phyloP scores from a whole-genome alignment of 2,113 vertebrate species.

The Eubucco bourcierii region DNA sequence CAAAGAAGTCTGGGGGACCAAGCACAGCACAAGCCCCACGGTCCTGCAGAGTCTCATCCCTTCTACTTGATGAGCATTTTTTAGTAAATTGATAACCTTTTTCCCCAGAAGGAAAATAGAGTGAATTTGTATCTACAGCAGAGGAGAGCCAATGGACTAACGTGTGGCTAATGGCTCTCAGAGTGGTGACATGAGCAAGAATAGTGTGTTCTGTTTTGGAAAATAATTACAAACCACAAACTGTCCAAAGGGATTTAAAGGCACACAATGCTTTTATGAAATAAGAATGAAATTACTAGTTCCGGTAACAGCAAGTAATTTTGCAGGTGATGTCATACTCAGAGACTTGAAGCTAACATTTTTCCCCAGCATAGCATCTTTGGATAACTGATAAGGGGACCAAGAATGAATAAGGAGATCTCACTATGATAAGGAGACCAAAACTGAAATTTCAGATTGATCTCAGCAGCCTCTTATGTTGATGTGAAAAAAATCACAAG shows the following conservation, averaged over 20 bases:
- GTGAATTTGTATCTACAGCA: background rate
- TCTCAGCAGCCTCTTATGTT: background rate
- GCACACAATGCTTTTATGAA: background rate
- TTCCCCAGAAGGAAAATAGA: background rate
- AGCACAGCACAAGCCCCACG: background rate
- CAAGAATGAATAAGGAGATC: background rate
- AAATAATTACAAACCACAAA: constrained; percentile 28
- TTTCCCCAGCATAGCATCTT: background rate
- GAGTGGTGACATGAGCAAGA: background rate
- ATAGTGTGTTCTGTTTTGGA: background rate
- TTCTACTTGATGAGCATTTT: background rate
- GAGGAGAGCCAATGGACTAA: background rate
- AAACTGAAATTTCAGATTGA: background rate
- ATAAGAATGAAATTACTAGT: background rate
- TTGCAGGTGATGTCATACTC: background rate
- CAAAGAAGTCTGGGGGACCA: background rate
- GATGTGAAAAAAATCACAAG: background rate
- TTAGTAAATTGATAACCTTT: background rate
- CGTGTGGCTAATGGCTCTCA: background rate
- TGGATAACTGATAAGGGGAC: background rate
- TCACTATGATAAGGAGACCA: background rate
- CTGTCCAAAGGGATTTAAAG: background rate
- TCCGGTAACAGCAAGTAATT: background rate
- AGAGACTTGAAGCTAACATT: background rate
- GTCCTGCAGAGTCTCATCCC: background rate